Base-by-base conservation (phyloP, 2,888 invertebrate genomes). In the Ornithoptera alexandrae region DNA sequence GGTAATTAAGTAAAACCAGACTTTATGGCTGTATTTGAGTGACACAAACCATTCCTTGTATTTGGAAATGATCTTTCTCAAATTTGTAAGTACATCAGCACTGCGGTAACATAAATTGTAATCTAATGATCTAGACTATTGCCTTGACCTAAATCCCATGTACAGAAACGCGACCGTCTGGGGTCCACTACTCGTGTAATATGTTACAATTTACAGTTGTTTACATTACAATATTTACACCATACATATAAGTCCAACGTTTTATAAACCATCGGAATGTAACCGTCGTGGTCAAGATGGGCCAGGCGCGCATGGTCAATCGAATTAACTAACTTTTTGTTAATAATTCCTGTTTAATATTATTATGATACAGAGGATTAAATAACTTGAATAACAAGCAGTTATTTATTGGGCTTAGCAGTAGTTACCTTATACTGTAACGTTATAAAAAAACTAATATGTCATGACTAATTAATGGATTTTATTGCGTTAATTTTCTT, bases 71-170 rank as follows among this genome's bases (percentile, higher is more conserved):
- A 10, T 30, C 30, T 39, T 10, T 39, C 7, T 39, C 39, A 10
- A 10, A 39, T 8, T 6, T 8, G 7, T 10, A 39, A 59, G 18
- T 65, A 58, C 36, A 58, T 39, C 62, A 62, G 36, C 56, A 30
- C 30, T 65, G 57, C 65, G 57, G 36, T 30, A 62, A 73, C 78
- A 79, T 79, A 81, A 84, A 83, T 85, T 86, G 86, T 85, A 82
- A 88, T 88, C 83, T 77, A 84, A 80, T 84, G 81, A 83, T 89
- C 87, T 89, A 81, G 80, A 79, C 78, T 72, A 81, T 78, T 84
- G 84, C 91, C 91, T 91, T 91, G 91, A 90, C 91, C 90, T 82
- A 88, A 90, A 89, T 86, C 84, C 87, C 86, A 86, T 78, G 76
- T 80, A 75, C 71, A 80, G 79, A 77, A 78, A 72, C 77, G 74